These are phyloP conservation scores for Operophtera brumata DNA, from an alignment of 2,888 invertebrate species.

Conservation along the genomic window DNA sequence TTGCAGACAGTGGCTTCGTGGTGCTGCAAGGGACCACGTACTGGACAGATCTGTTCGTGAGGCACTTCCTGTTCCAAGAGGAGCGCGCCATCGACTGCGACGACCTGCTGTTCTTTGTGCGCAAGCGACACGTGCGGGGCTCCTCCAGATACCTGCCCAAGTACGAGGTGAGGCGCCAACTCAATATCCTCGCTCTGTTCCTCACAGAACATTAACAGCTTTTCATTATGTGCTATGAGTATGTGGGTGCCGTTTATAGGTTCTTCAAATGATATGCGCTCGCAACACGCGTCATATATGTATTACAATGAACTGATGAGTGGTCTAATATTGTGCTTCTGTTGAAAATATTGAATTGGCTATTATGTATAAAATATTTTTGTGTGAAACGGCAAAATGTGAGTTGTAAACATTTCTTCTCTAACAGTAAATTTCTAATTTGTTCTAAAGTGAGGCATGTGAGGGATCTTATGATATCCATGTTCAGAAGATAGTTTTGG, in stretches of 20 bases:
- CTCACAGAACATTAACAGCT: too few relatives aligned
- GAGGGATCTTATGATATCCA: not conserved
- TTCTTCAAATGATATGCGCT: too few relatives aligned
- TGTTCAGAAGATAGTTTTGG: not conserved
- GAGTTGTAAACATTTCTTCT: not conserved
- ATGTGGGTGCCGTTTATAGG: too few relatives aligned
- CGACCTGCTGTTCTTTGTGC: slow-evolving; percentile 97
- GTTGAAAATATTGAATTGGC: not conserved
- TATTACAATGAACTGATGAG: not conserved
- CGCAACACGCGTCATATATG: too few relatives aligned
- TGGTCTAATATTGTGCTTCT: not conserved
- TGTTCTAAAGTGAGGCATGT: slow-evolving; percentile 2
- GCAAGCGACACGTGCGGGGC: slow-evolving; percentile 93
- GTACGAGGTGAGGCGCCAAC: slow-evolving; percentile 86
- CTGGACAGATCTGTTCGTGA: slow-evolving; percentile 97
- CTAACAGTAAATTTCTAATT: not conserved
- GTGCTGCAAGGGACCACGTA: slow-evolving; percentile 95
- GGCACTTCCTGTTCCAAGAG: slow-evolving; percentile 95
- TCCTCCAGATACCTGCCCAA: slow-evolving; percentile 93
- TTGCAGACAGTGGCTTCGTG: slow-evolving; percentile 93
- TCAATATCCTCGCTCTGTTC: too few relatives aligned
- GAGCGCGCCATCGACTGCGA: slow-evolving; percentile 95
- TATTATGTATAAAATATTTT: too few relatives aligned
- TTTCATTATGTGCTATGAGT: too few relatives aligned
- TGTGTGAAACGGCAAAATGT: too few relatives aligned